Percentiles rank a stretch among this genome's conserved stretches.
phyloP scores from a whole-genome alignment of 2,113 vertebrate genomes.

The Chelonoidis abingdonii region DNA sequence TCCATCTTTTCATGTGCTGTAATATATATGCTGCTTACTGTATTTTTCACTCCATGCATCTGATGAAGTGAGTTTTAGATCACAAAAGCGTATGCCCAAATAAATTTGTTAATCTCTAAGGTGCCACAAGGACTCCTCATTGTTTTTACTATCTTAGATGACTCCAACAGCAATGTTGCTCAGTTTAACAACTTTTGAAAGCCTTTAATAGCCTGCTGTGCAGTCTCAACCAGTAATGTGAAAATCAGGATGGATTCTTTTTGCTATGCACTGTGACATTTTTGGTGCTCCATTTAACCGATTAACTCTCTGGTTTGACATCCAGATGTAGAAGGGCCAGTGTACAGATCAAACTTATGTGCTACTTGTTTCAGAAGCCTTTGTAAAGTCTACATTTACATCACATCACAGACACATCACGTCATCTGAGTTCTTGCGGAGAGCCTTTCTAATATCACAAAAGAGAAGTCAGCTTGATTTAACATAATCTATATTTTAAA shows the following conservation, averaged over 20 bases:
- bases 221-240: not conserved
- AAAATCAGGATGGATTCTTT: constrained; percentile 18
- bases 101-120: too few relatives aligned
- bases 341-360: not conserved
- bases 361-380: constrained; percentile 11
- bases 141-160: not conserved
- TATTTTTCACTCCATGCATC: too few relatives aligned
- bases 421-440: not conserved
- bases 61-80: too few relatives aligned
- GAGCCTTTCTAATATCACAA: not conserved
- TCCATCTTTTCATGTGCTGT: too few relatives aligned
- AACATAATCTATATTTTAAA: not conserved
- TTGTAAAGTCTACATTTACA: not conserved
- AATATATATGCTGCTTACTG: too few relatives aligned
- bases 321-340: not conserved
- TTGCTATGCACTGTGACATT: not conserved
- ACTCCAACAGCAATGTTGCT: not conserved
- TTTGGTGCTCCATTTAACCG: not conserved
- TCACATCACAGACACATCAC: not conserved
- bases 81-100: too few relatives aligned
- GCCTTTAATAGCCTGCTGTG: not conserved
- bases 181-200: constrained; percentile 3
- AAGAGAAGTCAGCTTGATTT: not conserved
- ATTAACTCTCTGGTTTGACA: not conserved
- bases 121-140: too few relatives aligned